A percentile compares a stretch with the other conserved stretches of the same genome.
Conservation (phyloP, 2,113 vertebrate species). For the Eubucco bourcierii region DNA sequence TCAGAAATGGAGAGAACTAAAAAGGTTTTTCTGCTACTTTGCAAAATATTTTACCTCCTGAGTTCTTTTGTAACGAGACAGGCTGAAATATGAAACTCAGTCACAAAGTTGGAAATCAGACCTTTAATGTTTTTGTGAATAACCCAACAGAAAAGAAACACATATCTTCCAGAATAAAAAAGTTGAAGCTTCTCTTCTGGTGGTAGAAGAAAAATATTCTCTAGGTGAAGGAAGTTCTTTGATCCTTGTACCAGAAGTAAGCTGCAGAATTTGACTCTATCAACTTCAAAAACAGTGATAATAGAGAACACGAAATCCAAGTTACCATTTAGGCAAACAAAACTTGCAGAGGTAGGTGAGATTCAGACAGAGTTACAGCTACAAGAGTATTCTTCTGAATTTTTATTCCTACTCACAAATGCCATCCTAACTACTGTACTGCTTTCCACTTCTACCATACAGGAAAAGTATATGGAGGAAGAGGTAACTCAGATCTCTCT, state of each 20-base stretch:
- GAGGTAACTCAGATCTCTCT: not conserved
- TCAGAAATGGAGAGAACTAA: not conserved
- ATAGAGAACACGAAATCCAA: not conserved
- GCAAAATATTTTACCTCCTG: not conserved
- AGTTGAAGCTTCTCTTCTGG: not conserved
- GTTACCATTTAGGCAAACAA: not conserved
- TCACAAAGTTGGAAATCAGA: not conserved
- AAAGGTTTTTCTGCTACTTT: not conserved
- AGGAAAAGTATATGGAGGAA: not conserved
- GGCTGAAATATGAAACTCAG: not conserved
- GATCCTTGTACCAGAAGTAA: not conserved
- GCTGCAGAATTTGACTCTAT: not conserved
- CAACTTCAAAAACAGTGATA: not conserved
- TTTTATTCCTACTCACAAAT: not conserved
- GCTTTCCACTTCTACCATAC: not conserved
- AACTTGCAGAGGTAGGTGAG: not conserved
- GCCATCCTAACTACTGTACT: not conserved
- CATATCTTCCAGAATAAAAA: not conserved
- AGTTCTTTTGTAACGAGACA: not conserved
- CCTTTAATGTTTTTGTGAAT: not conserved
- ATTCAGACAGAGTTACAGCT: not conserved
- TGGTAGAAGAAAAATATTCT: not conserved
- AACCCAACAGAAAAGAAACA: not conserved
- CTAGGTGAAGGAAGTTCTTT: not conserved
- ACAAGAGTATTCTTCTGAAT: not conserved